These are phyloP conservation scores for Dryocosmus kuriphilus DNA, from an alignment of 2,888 invertebrate species.

Conservation along the genomic window DNA sequence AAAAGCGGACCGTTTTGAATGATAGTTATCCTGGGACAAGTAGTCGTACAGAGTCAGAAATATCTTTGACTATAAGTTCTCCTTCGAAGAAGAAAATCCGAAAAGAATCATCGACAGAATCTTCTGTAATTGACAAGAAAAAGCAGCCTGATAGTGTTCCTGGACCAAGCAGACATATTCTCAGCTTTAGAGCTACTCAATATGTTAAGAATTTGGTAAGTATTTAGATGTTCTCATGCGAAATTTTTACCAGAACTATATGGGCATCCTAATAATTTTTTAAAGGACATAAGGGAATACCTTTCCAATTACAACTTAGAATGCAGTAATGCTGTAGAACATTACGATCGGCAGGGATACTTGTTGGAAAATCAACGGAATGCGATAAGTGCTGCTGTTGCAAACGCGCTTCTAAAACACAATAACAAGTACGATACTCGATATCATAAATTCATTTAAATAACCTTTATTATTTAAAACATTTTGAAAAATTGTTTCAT, in stretches of 20 bases:
- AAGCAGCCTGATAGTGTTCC: background rate
- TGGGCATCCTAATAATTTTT: background rate
- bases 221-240: background rate
- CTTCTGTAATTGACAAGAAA: too few relatives aligned
- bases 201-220: background rate
- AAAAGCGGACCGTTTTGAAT: too few relatives aligned
- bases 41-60: too few relatives aligned
- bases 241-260: background rate
- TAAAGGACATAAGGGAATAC: background rate
- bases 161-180: background rate
- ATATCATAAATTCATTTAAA: too few relatives aligned
- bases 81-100: too few relatives aligned
- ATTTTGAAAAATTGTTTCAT: too few relatives aligned
- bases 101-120: too few relatives aligned
- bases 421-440: background rate
- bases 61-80: too few relatives aligned
- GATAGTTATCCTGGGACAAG: too few relatives aligned
- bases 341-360: background rate
- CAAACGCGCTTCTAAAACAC: background rate
- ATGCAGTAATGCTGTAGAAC: background rate
- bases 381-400: conserved; percentile 8
- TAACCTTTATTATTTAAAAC: too few relatives aligned
- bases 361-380: conserved; percentile 1
- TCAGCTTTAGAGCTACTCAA: background rate
- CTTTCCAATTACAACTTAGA: background rate